phyloP scores from a whole-genome alignment of 1,140 invertebrate genomes.

The Papilio polyxenes region DNA sequence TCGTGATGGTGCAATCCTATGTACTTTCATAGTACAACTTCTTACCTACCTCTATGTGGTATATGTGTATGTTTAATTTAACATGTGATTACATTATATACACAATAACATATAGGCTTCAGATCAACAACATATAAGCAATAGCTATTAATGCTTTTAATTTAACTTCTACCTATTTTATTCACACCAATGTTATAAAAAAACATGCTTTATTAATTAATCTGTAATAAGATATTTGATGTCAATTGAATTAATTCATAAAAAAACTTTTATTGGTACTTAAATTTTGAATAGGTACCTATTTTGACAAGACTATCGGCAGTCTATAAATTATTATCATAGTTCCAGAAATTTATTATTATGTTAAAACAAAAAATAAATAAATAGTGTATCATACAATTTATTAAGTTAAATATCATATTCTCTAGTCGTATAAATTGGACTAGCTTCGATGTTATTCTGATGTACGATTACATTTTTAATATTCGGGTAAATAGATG shows the following conservation, averaged over 20 bases:
- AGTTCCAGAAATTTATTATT: conserved; percentile 28
- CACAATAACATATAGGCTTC: conserved; percentile 74
- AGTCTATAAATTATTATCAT: conserved; percentile 47
- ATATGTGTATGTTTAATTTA: conserved; percentile 74
- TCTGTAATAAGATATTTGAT: neutral
- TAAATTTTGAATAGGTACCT: conserved; percentile 41
- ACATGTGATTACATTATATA: conserved; percentile 80
- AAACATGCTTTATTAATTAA: conserved; percentile 17
- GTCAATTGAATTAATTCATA: neutral
- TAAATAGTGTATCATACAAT: conserved; percentile 42
- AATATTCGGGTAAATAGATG: conserved; percentile 13
- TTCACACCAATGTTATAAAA: conserved; percentile 54
- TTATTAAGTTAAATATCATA: conserved; percentile 38
- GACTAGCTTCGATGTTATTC: conserved; percentile 59
- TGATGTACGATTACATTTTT: neutral
- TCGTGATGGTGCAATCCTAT: conserved; percentile 76
- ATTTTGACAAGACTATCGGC: conserved; percentile 43
- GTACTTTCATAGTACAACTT: conserved; percentile 59
- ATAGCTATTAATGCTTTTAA: conserved; percentile 63
- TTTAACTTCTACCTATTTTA: conserved; percentile 52
- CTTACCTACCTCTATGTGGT: conserved; percentile 55
- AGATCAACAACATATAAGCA: conserved; percentile 79
- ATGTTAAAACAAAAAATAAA: conserved; percentile 40
- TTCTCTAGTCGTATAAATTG: conserved; percentile 46
- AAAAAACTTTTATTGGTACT: neutral